A percentile compares a stretch with the other conserved stretches of the same genome.
Evolutionary conservation across 1,140 invertebrate species (phyloP).

Genomic region (Heliconius himera): DNA sequence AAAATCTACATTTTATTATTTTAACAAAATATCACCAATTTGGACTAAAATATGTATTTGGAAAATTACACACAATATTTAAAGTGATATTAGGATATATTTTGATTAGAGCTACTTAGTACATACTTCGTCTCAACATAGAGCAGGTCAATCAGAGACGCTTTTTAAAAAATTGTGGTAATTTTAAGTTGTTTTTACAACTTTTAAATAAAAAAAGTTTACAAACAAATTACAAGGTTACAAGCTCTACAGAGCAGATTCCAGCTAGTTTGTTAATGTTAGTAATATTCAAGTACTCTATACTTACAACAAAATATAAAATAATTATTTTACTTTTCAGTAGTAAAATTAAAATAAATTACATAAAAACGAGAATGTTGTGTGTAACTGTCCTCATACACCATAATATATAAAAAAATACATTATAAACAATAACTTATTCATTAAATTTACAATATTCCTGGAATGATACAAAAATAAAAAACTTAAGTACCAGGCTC

Average conservation of each 20-base stretch:
- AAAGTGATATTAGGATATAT: neutral
- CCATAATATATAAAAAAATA: neutral
- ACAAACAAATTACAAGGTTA: too few species aligned
- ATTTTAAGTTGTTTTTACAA: too few species aligned
- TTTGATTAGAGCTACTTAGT: too few species aligned
- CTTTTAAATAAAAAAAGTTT: too few species aligned
- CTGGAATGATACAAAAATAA: neutral
- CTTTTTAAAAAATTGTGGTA: too few species aligned
- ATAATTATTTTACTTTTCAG: neutral
- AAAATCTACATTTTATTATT: neutral
- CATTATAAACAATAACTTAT: neutral
- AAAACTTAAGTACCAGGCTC: neutral
- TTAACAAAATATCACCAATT: constrained; percentile 8
- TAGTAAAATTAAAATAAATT: neutral
- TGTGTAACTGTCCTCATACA: neutral
- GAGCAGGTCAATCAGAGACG: too few species aligned
- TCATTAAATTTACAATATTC: neutral
- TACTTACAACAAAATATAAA: too few species aligned
- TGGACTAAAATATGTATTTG: neutral
- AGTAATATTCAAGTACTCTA: too few species aligned
- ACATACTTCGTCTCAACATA: too few species aligned
- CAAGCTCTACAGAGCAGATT: too few species aligned
- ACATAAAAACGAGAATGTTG: neutral
- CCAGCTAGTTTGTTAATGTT: too few species aligned
- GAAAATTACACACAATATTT: neutral